phyloP scores from a whole-genome alignment of 2,888 invertebrate genomes.

The Griposia aprilina region DNA sequence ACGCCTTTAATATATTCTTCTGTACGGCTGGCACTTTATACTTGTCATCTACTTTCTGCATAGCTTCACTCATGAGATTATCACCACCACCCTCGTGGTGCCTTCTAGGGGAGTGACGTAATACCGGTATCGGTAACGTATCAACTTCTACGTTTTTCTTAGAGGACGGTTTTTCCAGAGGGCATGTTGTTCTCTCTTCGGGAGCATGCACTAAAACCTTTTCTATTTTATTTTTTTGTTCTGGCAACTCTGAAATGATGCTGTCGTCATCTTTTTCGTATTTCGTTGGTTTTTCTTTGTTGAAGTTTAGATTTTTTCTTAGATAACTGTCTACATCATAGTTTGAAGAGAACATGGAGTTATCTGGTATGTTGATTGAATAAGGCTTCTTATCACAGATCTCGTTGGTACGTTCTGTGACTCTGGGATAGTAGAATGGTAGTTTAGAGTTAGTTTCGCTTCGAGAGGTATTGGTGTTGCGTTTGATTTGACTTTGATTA shows the following conservation, averaged over 20 bases:
- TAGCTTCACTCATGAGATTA: constrained; percentile 79
- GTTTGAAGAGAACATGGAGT: constrained; percentile 82
- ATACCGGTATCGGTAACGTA: constrained; percentile 91
- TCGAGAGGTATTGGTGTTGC: constrained; percentile 68
- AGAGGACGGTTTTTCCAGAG: constrained; percentile 51
- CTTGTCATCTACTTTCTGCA: constrained; percentile 85
- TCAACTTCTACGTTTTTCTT: constrained; percentile 48
- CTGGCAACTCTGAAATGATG: constrained; percentile 31
- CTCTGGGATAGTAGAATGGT: constrained; percentile 81
- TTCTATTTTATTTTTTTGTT: constrained; percentile 66
- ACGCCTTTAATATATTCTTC: constrained; percentile 89
- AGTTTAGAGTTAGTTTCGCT: constrained; percentile 79
- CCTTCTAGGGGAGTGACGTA: constrained; percentile 88
- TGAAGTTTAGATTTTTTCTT: constrained; percentile 83
- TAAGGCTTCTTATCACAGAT: constrained; percentile 73
- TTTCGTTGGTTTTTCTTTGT: constrained; percentile 58
- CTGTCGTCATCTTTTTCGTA: constrained; percentile 40
- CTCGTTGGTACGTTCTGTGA: constrained; percentile 61
- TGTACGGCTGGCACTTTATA: constrained; percentile 92
- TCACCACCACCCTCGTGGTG: constrained; percentile 58
- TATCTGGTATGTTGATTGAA: constrained; percentile 87
- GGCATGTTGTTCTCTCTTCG: constrained; percentile 23
- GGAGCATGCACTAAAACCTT: constrained; percentile 73
- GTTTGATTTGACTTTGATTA: constrained; percentile 31
- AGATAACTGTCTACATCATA: constrained; percentile 86